Conservation (phyloP, 1,140 invertebrate genomes). For the Pectinophora gossypiella region DNA sequence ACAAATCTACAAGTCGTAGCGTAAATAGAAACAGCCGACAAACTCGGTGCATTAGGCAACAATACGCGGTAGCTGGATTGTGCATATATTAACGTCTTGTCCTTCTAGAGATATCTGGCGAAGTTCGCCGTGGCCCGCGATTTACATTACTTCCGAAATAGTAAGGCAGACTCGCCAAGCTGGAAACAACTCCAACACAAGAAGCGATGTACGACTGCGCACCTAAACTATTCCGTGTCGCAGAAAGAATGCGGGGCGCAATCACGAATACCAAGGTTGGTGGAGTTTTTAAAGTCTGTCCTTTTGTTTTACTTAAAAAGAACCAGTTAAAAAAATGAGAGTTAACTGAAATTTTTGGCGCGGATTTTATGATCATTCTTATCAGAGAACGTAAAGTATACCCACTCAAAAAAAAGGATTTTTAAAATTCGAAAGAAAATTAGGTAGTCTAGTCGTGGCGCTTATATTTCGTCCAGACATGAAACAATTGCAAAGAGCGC, state of each 20-base stretch:
- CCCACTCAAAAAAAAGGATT: too few relatives aligned
- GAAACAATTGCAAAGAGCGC: too few relatives aligned
- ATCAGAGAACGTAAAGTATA: too few relatives aligned
- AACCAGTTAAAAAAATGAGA: too few relatives aligned
- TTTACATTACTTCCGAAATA: slow-evolving; percentile 72
- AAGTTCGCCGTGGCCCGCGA: slow-evolving; percentile 62
- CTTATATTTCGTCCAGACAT: too few relatives aligned
- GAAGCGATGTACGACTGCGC: neutral
- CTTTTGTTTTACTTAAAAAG: too few relatives aligned
- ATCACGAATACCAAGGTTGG: neutral
- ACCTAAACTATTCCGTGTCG: slow-evolving; percentile 9
- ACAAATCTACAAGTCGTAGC: slow-evolving; percentile 44
- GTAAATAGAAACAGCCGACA: slow-evolving; percentile 51
- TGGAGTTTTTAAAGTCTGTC: neutral
- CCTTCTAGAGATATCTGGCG: slow-evolving; percentile 65
- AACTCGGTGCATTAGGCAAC: slow-evolving; percentile 63
- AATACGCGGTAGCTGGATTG: slow-evolving; percentile 61
- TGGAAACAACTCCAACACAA: slow-evolving; percentile 7
- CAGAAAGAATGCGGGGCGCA: slow-evolving; percentile 10
- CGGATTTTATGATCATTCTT: too few relatives aligned
- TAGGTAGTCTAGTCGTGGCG: too few relatives aligned
- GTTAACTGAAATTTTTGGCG: too few relatives aligned
- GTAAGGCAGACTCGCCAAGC: slow-evolving; percentile 28
- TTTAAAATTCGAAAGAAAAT: too few relatives aligned
- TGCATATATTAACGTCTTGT: slow-evolving; percentile 72